Percentiles rank a stretch among this genome's conserved stretches.
These are phyloP conservation scores for Conistra vaccinii DNA, from an alignment of 2,888 invertebrate genomes.

Conservation along the genomic window DNA sequence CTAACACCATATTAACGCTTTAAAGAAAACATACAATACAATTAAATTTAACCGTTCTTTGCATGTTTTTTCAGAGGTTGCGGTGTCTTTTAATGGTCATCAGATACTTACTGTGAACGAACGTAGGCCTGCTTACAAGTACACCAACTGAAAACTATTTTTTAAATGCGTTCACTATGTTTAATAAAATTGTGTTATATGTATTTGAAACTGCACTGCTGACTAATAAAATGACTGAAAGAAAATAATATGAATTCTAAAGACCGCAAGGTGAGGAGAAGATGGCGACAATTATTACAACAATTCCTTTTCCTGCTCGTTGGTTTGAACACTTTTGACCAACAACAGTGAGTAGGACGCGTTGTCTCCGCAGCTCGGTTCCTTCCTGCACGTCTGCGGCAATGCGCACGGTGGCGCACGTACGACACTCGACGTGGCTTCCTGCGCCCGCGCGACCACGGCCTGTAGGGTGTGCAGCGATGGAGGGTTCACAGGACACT, in stretches of 20 bases:
- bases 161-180: not conserved
- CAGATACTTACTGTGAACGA: not conserved
- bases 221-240: not conserved
- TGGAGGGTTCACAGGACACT: conserved; percentile 16
- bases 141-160: not conserved
- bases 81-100: not conserved
- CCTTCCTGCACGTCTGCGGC: conserved; percentile 60
- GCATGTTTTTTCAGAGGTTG: not conserved
- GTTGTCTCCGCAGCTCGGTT: conserved; percentile 20
- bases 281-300: not conserved
- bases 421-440: conserved; percentile 65
- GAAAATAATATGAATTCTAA: not conserved
- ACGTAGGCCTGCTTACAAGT: not conserved
- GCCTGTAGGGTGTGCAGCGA: conserved; percentile 1
- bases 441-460: conserved; percentile 52
- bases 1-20: not conserved
- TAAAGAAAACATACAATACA: not conserved
- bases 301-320: not conserved
- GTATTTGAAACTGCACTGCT: not conserved
- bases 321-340: not conserved
- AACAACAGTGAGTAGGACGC: conserved; percentile 6
- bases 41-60: not conserved
- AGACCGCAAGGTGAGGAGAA: not conserved
- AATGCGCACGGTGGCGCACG: conserved; percentile 53
- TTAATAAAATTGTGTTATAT: not conserved